Evolutionary conservation across 2,797 vertebrate genomes (phyloP), one percentile per base, ranked within the genome.

Genomic region (Coilia nasus): DNA sequence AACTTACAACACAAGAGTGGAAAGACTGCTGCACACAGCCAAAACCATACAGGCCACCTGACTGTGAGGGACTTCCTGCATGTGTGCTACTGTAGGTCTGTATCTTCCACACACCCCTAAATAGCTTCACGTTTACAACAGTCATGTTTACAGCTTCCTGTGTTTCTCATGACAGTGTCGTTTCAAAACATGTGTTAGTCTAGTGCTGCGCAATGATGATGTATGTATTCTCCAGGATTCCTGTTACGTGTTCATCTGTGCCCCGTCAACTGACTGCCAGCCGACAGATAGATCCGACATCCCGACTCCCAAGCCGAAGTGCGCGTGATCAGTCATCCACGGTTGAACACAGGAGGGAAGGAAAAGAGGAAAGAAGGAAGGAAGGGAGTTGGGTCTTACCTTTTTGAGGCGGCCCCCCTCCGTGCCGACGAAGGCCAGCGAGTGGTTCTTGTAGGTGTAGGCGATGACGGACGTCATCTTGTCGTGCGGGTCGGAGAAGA

Each of bases 391-490:
- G 62, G 17, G 28, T 81, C 97, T 94, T 97, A 99, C 98, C 98
- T 99, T 99, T 90, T 98, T 99, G 56, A 99, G 92, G 67, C 96
- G 96, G 88, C 98, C 98, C 2, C 95, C 97, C 91, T 98, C 98
- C 83, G 98, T 99, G 86, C 98, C 98, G 88, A 99, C 97, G 28
- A 99, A 99, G 90, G 97, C 98, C 93, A 99, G 93, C 1, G 98
- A 99, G 91, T 99, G 98, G 91, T 99, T 97, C 95, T 99, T 99
- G 94, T 99, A 99, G 94, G 99, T 97, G 0, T 99, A 99, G 2
- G 97, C 98, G 0, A 98, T 98, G 88, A 99, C 97, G 0, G 98
- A 98, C 2, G 97, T 98, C 98, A 99, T 98, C 91, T 98, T 97
- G 94, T 99, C 98, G 2, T 93, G 87, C 21, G 97, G 97, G 82